Evolutionary conservation across 2,888 invertebrate genomes (phyloP).

Genomic region (Nomada ferruginata): DNA sequence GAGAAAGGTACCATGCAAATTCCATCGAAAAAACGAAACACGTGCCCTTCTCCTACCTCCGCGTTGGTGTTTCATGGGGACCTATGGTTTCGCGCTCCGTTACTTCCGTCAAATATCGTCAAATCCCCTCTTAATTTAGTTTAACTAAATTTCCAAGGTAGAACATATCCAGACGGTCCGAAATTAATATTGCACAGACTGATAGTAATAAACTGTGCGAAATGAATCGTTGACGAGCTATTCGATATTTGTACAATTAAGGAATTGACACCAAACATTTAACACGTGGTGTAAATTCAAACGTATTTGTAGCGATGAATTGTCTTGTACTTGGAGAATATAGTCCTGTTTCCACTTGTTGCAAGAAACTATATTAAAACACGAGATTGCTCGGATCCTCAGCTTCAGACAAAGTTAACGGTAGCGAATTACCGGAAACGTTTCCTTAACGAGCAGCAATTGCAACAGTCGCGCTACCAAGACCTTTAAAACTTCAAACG

Average conservation of each 20-base stretch:
- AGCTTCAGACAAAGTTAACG: neutral
- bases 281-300: too few species aligned
- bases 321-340: too few species aligned
- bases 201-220: too few species aligned
- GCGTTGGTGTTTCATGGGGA: slow-evolving; percentile 10
- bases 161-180: too few species aligned
- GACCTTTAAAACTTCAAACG: neutral
- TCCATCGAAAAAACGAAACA: slow-evolving; percentile 40
- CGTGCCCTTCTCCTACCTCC: slow-evolving; percentile 23
- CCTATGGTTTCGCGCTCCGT: slow-evolving; percentile 31
- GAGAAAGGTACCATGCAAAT: slow-evolving; percentile 59
- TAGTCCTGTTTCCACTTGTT: neutral
- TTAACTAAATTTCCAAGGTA: too few species aligned
- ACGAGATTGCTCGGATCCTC: neutral
- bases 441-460: slow-evolving; percentile 24
- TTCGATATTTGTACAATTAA: too few species aligned
- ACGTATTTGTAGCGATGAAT: too few species aligned
- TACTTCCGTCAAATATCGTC: slow-evolving; percentile 52
- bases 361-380: neutral
- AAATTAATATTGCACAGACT: too few species aligned
- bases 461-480: neutral
- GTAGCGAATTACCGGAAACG: slow-evolving; percentile 29
- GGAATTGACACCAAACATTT: too few species aligned
- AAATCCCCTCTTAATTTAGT: too few species aligned
- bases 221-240: too few species aligned